phyloP scores from a whole-genome alignment of 92 coral and sea anemone genomes.

The Plumapathes pennacea region DNA sequence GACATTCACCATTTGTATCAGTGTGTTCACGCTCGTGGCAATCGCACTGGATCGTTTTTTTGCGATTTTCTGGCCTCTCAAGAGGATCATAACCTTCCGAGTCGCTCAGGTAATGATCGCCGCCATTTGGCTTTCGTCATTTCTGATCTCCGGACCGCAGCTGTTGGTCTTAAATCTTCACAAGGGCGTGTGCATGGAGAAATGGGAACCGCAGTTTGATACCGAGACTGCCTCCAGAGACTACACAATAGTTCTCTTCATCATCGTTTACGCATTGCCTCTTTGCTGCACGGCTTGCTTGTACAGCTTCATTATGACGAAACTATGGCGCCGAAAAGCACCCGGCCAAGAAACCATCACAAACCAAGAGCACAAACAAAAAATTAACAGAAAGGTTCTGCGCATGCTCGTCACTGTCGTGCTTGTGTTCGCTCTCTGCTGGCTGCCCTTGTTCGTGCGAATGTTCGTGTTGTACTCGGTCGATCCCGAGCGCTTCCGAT shows the following conservation, averaged over 20 bases:
- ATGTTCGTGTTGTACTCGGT: constrained; percentile 62
- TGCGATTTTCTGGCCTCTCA: constrained; percentile 61
- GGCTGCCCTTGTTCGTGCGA: constrained; percentile 76
- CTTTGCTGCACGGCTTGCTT: constrained; percentile 41
- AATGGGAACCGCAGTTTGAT: constrained; percentile 63
- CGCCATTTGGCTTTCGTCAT: constrained; percentile 48
- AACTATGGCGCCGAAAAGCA: constrained; percentile 61
- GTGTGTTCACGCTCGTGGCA: constrained; percentile 63
- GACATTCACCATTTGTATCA: constrained; percentile 49
- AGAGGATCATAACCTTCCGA: constrained; percentile 60
- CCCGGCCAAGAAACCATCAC: constrained; percentile 57
- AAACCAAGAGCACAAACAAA: constrained; percentile 41
- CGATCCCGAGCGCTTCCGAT: constrained; percentile 33
- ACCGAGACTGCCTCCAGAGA: constrained; percentile 32
- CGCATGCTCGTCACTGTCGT: constrained; percentile 75
- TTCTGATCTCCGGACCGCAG: constrained; percentile 53
- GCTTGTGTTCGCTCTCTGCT: constrained; percentile 69
- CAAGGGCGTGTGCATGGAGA: constrained; percentile 48
- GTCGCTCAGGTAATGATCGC: constrained; percentile 45
- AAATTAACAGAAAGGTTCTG: constrained; percentile 60
- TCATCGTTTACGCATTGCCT: constrained; percentile 59
- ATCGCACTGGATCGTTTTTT: constrained; percentile 77
- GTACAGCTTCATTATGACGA: constrained; percentile 48
- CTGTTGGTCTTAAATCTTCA: constrained; percentile 37
- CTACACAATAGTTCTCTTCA: constrained; percentile 63